Percentiles rank a stretch among this genome's conserved stretches.
Evolutionary conservation across 2,113 vertebrate genomes (phyloP).

Genomic region (Nettapus auritus): DNA sequence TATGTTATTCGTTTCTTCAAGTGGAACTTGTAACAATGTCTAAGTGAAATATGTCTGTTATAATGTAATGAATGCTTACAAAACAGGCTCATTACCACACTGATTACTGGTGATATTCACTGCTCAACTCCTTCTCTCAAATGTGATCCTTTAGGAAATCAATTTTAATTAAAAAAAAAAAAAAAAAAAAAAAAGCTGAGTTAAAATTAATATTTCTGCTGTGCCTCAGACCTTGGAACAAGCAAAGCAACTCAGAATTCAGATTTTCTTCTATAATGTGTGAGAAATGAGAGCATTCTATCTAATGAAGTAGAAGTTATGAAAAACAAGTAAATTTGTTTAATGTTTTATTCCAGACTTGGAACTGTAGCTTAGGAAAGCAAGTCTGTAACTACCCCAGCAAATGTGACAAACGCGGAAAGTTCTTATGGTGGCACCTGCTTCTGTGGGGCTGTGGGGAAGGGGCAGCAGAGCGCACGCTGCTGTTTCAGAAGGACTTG

Average conservation of each 20-base stretch:
- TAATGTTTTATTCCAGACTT: not conserved
- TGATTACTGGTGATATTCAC: not conserved
- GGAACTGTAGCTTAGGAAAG: not conserved
- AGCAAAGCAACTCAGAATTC: not conserved
- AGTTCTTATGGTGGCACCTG: not conserved
- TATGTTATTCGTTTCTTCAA: not conserved
- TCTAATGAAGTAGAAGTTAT: not conserved
- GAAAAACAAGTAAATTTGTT: not conserved
- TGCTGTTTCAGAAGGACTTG: not conserved
- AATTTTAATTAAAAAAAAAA: conserved; percentile 43
- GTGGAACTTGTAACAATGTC: not conserved
- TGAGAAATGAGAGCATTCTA: not conserved
- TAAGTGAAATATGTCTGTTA: not conserved
- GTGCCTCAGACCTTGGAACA: not conserved
- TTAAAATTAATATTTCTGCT: not conserved
- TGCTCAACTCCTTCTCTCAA: not conserved
- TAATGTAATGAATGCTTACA: not conserved
- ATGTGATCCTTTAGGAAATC: not conserved
- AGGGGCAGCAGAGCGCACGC: fast-evolving
- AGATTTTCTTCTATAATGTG: not conserved
- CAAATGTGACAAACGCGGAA: not conserved
- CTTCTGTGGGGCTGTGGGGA: not conserved
- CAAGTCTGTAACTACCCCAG: not conserved
- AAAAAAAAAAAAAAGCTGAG: not conserved
- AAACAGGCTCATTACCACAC: conserved; percentile 24